Base-by-base conservation (phyloP, 2,113 vertebrate genomes). In the Ceyx melanurus region DNA sequence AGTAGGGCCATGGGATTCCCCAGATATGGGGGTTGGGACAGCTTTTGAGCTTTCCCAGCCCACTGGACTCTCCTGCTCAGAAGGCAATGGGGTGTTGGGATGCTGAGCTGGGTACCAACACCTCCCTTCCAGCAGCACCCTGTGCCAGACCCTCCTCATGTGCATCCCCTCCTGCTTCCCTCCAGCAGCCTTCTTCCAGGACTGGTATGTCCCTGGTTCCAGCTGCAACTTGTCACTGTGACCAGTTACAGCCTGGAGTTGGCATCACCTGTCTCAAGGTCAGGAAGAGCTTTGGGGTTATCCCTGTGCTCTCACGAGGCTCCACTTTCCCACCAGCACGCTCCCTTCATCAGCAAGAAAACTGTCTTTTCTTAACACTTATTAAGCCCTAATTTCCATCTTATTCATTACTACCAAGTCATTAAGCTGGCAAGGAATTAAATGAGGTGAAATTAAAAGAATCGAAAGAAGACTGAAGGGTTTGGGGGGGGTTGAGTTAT, bases 311-410 rank as follows among this genome's bases (percentile, higher is more conserved):
- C n/a, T 60, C 74, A 37, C 13, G 43, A 23, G 12, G 4, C 40
- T 83, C 65, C 4, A 15, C 74, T 88, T 82, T 74, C 73, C 88
- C 90, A 94, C 89, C 82, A 42, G 25, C 14, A 1, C 1, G 0
- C n/a, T 96, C 33, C 51, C 86, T 74, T 92, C 86, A 71, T 94
- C 90, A 72, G 90, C 65, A 65, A 90, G 80, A 61, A 77, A 70
- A 58, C 58, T 31, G 31, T 67, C 78, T 91, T 78, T 76, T 57
- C 90, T 74, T 75, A 78, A 78, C 73, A 37, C 80, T 86, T 92
- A 90, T 70, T 93, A 92, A 93, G 82, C 89, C 90, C 89, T 60
- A 37, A 53, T 58, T 90, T 88, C 90, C 91, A 96, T 94, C 60
- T 94, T 88, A 54, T 65, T 93, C 94, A 67, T 95, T 93, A 73